Evolutionary conservation across 2,888 invertebrate genomes (phyloP).

Genomic region (Gymnosoma rotundatum): DNA sequence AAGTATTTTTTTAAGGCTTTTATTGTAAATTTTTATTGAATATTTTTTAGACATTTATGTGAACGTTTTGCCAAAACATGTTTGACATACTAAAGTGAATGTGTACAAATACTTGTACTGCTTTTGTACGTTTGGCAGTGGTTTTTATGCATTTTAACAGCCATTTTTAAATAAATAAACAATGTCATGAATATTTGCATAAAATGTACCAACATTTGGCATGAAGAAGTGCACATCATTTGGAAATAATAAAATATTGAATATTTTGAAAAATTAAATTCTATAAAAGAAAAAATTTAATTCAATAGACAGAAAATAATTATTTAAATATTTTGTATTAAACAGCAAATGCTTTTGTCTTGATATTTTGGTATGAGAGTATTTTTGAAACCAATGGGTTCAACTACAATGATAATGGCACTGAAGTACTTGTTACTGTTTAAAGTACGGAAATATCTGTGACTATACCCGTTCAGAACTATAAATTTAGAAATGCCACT

Average conservation of each 20-base stretch:
- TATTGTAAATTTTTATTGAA: background rate
- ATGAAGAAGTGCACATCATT: conserved; percentile 11
- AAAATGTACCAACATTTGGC: conserved; percentile 37
- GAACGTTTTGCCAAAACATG: conserved; percentile 66
- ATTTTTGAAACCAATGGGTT: too few species aligned
- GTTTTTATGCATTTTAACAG: conserved; percentile 50
- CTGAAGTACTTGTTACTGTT: too few species aligned
- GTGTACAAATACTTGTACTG: conserved; percentile 43
- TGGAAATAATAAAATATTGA: background rate
- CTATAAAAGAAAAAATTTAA: too few species aligned
- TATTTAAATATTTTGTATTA: too few species aligned
- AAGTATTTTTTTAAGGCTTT: conserved; percentile 42
- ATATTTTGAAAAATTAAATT: background rate
- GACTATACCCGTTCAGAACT: too few species aligned
- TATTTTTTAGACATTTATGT: conserved; percentile 33
- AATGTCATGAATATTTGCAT: conserved; percentile 57
- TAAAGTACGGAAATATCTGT: too few species aligned
- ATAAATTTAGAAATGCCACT: too few species aligned
- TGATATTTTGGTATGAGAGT: too few species aligned
- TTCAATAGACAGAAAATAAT: too few species aligned
- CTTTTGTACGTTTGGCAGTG: conserved; percentile 53
- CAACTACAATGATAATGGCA: too few species aligned
- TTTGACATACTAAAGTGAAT: conserved; percentile 63
- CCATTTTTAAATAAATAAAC: conserved; percentile 56
- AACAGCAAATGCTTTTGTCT: too few species aligned